Base-by-base conservation (phyloP, 2,888 invertebrate genomes). In the Keiferia lycopersicella region DNA sequence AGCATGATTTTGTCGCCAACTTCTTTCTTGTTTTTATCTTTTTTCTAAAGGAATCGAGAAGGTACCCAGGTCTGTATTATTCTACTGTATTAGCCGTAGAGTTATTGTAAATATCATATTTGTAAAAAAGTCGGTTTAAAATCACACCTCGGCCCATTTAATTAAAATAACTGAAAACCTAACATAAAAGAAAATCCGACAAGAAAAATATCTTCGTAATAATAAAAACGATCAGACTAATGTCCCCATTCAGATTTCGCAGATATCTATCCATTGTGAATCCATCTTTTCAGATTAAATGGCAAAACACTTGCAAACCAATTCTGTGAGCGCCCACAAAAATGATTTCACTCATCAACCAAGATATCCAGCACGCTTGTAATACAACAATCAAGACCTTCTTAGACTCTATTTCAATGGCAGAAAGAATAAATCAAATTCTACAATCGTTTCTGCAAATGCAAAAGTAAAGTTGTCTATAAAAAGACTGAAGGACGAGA, bases 291-390 rank as follows among this genome's bases (percentile, higher is more conserved):
- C 68, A 72, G 41, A 74, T 75, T 73, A 73, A 76, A 68, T 67
- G 73, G 72, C 73, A 72, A 75, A 75, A 76, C 74, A 76, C 73
- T 79, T 76, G 72, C 76, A 76, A 78, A 79, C 74, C 76, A 78
- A 78, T 79, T 77, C 69, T 65, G 69, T 70, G 60, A 60, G 45
- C 41, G 77, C 66, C 73, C 71, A 73, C 71, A 69, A 66, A 70
- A 57, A 75, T 72, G 68, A 76, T 79, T 77, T 71, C 72, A 71
- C 73, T 75, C 70, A 73, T 73, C 71, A 71, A 74, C 77, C 68
- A 78, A 70, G 61, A 34, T 66, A 38, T 50, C n/a, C 41, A 12
- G 26, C 57, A 41, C 16, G 41, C 1, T 26, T 3, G 7, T 30
- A 4, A 50, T n/a, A 63, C 48, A 30, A 30, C n/a, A 62, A 39